These are phyloP conservation scores for Bombyx mandarina DNA, from an alignment of 1,140 invertebrate species.

Conservation along the genomic window DNA sequence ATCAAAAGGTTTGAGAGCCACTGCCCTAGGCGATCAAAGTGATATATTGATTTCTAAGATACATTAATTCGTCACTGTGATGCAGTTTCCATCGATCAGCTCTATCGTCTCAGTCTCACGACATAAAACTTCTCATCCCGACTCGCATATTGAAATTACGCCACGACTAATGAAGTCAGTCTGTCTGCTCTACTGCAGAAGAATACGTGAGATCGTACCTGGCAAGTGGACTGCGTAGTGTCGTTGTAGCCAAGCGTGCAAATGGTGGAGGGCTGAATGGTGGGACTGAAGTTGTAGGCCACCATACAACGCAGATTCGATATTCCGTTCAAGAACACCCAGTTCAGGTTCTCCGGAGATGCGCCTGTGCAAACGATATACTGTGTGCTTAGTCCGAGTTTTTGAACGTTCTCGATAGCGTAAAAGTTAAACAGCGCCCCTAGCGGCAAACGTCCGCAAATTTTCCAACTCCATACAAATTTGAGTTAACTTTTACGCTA, in stretches of 20 bases:
- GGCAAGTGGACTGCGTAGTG: slow-evolving; percentile 50
- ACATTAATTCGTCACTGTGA: neutral
- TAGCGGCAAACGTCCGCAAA: no score
- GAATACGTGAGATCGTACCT: slow-evolving; percentile 21
- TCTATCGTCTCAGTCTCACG: neutral
- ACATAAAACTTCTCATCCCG: neutral
- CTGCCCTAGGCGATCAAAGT: no score
- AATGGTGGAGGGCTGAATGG: slow-evolving; percentile 42
- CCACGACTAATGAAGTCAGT: no score
- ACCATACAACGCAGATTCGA: slow-evolving; percentile 27
- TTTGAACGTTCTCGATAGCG: neutral
- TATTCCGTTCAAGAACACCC: slow-evolving; percentile 38
- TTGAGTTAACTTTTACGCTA: no score
- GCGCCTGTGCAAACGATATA: slow-evolving; percentile 14
- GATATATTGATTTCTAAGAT: neutral
- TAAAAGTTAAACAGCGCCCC: no score
- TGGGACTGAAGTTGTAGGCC: slow-evolving; percentile 21
- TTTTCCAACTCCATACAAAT: no score
- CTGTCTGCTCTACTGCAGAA: neutral
- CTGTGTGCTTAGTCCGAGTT: neutral
- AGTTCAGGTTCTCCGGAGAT: slow-evolving; percentile 44
- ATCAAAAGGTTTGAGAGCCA: no score
- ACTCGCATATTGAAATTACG: neutral
- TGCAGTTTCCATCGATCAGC: neutral
- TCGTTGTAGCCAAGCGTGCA: slow-evolving; percentile 46